Conservation (phyloP, 2,113 vertebrate genomes). For the Stercorarius parasiticus region DNA sequence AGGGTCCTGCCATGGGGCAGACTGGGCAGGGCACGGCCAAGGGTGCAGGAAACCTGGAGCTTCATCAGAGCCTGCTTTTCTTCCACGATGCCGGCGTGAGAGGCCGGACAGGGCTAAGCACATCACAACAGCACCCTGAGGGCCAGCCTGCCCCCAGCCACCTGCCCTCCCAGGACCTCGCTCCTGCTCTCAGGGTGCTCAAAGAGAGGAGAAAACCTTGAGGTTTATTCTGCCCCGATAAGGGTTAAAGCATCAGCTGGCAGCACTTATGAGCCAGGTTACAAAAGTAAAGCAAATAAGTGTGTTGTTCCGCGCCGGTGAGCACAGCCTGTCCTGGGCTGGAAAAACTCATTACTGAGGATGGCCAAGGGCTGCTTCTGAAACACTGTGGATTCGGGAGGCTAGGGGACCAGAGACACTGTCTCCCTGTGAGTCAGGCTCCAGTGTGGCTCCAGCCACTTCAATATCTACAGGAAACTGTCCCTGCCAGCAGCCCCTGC, state of each 20-base stretch:
- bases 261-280: background rate
- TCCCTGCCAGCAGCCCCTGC: background rate
- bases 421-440: background rate
- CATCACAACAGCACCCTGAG: background rate
- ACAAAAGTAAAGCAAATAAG: background rate
- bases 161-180: accelerated
- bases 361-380: background rate
- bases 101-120: background rate
- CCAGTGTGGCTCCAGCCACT: background rate
- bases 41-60: background rate
- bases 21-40: background rate
- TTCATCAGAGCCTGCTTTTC: background rate
- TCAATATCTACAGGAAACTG: background rate
- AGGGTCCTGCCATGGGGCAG: background rate
- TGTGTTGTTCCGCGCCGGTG: background rate
- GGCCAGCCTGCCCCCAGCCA: background rate
- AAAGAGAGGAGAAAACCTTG: background rate
- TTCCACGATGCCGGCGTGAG: accelerated
- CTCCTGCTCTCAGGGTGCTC: background rate
- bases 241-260: background rate
- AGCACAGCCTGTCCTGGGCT: background rate
- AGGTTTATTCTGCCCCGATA: background rate
- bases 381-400: accelerated
- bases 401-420: background rate
- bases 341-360: background rate